A percentile compares a stretch with the other conserved stretches of the same genome.
phyloP scores from a whole-genome alignment of 2,888 invertebrate genomes.

The Catocala fraxini region DNA sequence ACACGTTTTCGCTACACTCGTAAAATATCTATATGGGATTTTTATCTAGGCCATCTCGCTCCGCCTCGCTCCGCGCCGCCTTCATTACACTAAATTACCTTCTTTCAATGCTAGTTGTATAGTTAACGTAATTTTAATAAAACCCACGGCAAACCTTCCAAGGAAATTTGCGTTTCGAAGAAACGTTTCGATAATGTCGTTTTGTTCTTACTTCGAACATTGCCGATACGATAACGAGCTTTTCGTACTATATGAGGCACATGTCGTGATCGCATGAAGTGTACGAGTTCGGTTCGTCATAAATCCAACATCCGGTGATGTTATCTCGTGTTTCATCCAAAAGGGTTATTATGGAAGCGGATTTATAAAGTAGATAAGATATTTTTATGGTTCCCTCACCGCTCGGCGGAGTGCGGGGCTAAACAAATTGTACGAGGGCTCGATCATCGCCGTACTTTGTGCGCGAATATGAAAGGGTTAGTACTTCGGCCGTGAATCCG shows the following conservation, averaged over 20 bases:
- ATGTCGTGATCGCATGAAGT: slow-evolving; percentile 4
- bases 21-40: slow-evolving; percentile 24
- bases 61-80: background rate
- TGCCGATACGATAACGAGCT: background rate
- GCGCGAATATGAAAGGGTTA: slow-evolving; percentile 12
- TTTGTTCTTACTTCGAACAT: background rate
- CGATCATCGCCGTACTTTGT: slow-evolving; percentile 5
- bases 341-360: slow-evolving; percentile 18
- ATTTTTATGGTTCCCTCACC: slow-evolving; percentile 13
- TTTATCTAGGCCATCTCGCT: slow-evolving; percentile 8
- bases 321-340: slow-evolving; percentile 15
- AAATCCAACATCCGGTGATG: slow-evolving; percentile 14
- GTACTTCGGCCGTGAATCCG: background rate
- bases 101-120: slow-evolving; percentile 8
- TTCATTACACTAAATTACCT: slow-evolving; percentile 2
- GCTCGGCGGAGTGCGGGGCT: slow-evolving; percentile 4
- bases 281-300: slow-evolving; percentile 1
- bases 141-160: background rate
- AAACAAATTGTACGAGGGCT: slow-evolving; percentile 13
- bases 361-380: slow-evolving; percentile 19
- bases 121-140: slow-evolving; percentile 15
- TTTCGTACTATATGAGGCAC: too few species aligned
- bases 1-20: slow-evolving; percentile 42
- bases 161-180: background rate
- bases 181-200: slow-evolving; percentile 1